Evolutionary conservation across 2,888 invertebrate genomes (phyloP).

Genomic region (Hypena proboscidalis): DNA sequence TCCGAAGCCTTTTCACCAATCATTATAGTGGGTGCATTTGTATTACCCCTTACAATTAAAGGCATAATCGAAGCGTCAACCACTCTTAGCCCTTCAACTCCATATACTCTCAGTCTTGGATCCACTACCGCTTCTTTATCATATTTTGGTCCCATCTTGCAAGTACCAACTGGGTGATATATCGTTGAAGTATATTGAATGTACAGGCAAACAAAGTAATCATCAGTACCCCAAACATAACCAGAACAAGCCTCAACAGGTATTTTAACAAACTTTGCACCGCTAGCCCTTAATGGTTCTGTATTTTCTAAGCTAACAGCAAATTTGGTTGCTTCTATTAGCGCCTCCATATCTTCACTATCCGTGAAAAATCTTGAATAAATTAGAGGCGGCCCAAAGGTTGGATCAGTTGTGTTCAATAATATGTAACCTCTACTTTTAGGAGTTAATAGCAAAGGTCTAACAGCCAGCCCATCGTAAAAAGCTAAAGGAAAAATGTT

Average conservation of each 20-base stretch:
- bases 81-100: constrained; percentile 86
- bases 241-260: constrained; percentile 86
- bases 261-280: constrained; percentile 82
- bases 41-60: constrained; percentile 88
- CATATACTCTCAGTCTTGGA: constrained; percentile 86
- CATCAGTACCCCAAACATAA: constrained; percentile 85
- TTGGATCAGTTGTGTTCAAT: constrained; percentile 89
- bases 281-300: constrained; percentile 83
- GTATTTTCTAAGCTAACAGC: constrained; percentile 86
- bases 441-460: constrained; percentile 87
- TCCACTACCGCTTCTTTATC: constrained; percentile 88
- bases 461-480: constrained; percentile 86
- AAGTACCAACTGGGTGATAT: constrained; percentile 89
- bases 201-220: constrained; percentile 88
- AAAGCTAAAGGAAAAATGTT: constrained; percentile 85
- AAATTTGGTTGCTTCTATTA: constrained; percentile 86
- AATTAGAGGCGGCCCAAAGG: constrained; percentile 89
- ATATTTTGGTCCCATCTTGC: constrained; percentile 88
- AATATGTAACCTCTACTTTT: constrained; percentile 87
- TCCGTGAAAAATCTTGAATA: constrained; percentile 88
- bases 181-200: constrained; percentile 89
- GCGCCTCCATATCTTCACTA: constrained; percentile 86
- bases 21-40: constrained; percentile 94
- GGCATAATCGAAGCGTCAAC: constrained; percentile 90
- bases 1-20: constrained; percentile 93